Evolutionary conservation across 2,113 vertebrate species (phyloP), one percentile per base, ranked within the genome.

Genomic region (Psilopogon haemacephalus): DNA sequence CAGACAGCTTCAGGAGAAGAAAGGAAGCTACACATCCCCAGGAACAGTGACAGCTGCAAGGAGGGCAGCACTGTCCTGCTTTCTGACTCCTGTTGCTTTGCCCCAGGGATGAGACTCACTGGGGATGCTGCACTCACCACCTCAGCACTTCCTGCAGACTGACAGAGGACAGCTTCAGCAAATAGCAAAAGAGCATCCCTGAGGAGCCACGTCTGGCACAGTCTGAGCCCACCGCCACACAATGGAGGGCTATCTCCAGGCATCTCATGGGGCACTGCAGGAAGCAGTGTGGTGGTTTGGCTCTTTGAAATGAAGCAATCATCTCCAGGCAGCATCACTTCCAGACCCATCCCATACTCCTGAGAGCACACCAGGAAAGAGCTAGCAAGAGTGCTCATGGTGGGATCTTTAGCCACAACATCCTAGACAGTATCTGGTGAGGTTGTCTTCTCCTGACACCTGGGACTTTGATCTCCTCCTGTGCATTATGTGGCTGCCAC

Each of bases 401-500:
- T 14, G 27, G 9, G 79, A 74, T 48, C 38, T 52, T 70, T 62
- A 83, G 60, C 8, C 5, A 6, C 30, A n/a, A 60, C 2, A 4
- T 37, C 33, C 26, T 70, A 50, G n/a, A 71, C 26, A 2, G 0
- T 5, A 42, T 5, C 35, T 2, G 0, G 9, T 1, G 1, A 1
- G 28, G 38, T 5, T 44, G 32, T 8, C 30, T 94, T 81, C 54
- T 72, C 35, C 55, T 83, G 42, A 58, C 33, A 54, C 6, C 5
- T 7, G 4, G 11, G 38, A 69, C 28, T 65, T 38, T 35, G 20
- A 69, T 8, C 44, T 69, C 59, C 55, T 75, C n/a, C 32, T 50
- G 14, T 33, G 50, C 38, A 35, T 16, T 42, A 50, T 0, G 2
- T 6, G 23, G 42, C 58, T 42, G 70, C 13, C 74, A 68, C 17